Conservation (phyloP, 2,113 vertebrate species). For the Taurulus bubalis region DNA sequence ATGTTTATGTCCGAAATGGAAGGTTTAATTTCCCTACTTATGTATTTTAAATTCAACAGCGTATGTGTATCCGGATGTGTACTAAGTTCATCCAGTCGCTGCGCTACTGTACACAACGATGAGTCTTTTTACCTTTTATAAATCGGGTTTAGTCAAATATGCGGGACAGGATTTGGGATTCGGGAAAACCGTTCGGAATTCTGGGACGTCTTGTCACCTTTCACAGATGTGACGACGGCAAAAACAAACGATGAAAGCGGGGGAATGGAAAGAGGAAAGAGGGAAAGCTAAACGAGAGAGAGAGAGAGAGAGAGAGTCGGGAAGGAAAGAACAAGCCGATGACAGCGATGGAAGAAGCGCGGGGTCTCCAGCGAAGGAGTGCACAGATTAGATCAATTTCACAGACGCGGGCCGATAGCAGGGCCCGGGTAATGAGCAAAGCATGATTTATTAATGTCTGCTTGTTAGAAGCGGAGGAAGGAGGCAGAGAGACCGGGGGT, state of each 20-base stretch:
- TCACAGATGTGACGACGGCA: neutral
- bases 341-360: conserved; percentile 33
- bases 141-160: neutral
- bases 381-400: conserved; percentile 73
- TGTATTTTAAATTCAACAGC: no score
- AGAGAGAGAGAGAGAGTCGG: neutral
- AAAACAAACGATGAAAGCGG: neutral
- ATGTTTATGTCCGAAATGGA: no score
- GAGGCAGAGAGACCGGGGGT: conserved; percentile 44
- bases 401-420: conserved; percentile 68
- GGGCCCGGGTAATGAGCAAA: conserved; percentile 73
- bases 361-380: conserved; percentile 50
- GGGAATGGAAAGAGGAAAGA: neutral
- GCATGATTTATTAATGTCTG: conserved; percentile 79
- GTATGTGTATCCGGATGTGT: no score
- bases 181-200: neutral
- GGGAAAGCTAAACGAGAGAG: neutral
- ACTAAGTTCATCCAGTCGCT: no score
- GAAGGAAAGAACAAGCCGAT: neutral
- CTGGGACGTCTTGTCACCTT: neutral
- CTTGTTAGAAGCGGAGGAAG: conserved; percentile 65
- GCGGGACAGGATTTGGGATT: no score
- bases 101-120: no score
- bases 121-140: neutral
- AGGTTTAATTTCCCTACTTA: no score